These are phyloP conservation scores for Orchestia grillus DNA, from an alignment of 1,140 invertebrate genomes.

Conservation along the genomic window DNA sequence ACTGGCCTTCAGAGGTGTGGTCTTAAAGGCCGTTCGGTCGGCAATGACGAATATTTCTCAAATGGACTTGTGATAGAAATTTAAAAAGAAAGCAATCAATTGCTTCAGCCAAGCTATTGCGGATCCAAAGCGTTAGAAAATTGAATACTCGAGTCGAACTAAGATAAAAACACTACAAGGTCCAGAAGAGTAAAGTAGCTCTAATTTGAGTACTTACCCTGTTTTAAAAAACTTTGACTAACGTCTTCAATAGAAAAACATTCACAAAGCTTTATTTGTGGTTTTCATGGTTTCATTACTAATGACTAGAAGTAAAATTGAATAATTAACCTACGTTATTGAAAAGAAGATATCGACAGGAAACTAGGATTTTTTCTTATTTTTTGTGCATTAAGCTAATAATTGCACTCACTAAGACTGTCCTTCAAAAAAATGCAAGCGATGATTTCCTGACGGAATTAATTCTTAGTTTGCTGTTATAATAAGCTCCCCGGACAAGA, in stretches of 20 bases:
- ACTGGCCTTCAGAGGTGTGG: neutral
- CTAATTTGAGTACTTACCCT: neutral
- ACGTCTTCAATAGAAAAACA: neutral
- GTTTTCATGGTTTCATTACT: neutral
- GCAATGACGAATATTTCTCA: neutral
- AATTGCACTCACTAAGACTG: neutral
- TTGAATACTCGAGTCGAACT: neutral
- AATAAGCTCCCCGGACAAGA: too few species aligned
- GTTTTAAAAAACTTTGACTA: neutral
- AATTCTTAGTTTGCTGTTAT: neutral
- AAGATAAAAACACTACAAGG: neutral
- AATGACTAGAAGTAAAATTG: neutral
- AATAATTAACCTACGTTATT: neutral
- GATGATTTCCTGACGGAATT: neutral
- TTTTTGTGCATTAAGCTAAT: neutral
- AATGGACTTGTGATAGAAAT: neutral
- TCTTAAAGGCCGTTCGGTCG: neutral
- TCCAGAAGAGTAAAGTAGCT: neutral
- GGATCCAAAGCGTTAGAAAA: neutral
- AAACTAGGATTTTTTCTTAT: neutral
- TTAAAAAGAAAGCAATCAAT: neutral
- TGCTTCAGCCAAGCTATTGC: neutral
- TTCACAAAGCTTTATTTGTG: neutral
- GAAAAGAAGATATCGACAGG: neutral
- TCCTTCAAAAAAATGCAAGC: neutral